Evolutionary conservation across 2,888 invertebrate genomes (phyloP).

Genomic region (Andrena hattorfiana): DNA sequence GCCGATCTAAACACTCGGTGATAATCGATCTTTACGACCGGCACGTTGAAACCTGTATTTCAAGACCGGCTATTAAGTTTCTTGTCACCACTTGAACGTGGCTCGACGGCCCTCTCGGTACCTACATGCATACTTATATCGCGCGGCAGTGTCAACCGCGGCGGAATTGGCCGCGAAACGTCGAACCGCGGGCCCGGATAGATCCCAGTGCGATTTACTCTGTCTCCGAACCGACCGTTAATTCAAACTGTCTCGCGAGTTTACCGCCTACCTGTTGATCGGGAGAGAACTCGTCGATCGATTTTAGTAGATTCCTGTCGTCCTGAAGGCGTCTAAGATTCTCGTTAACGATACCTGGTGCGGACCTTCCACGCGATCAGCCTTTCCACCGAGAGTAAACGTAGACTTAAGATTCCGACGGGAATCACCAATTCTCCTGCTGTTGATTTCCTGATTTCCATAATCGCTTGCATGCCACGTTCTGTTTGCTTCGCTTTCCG

Average conservation of each 20-base stretch:
- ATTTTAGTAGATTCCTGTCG: not conserved
- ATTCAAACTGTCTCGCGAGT: not conserved
- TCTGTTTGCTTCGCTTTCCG: conserved; percentile 40
- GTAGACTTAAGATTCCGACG: not conserved
- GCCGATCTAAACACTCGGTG: conserved; percentile 69
- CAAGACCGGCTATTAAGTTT: conserved; percentile 74
- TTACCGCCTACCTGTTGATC: conserved; percentile 6
- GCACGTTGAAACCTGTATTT: conserved; percentile 73
- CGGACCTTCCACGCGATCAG: conserved; percentile 13
- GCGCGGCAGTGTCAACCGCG: conserved; percentile 45
- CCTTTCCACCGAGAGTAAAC: not conserved
- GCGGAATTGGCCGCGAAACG: conserved; percentile 43
- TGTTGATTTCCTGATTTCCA: not conserved
- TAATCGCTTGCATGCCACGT: conserved; percentile 20
- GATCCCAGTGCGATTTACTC: not conserved
- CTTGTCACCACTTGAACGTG: conserved; percentile 69
- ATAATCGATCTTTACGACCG: conserved; percentile 75
- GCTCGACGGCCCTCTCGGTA: conserved; percentile 34
- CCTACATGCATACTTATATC: conserved; percentile 4
- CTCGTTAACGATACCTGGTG: not conserved
- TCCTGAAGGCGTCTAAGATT: not conserved
- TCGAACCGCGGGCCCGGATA: conserved; percentile 6
- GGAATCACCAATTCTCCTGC: not conserved
- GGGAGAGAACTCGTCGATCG: not conserved
- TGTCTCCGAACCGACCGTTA: not conserved